Base-by-base conservation (phyloP, 2,888 invertebrate genomes). In the Tridacna crocea region DNA sequence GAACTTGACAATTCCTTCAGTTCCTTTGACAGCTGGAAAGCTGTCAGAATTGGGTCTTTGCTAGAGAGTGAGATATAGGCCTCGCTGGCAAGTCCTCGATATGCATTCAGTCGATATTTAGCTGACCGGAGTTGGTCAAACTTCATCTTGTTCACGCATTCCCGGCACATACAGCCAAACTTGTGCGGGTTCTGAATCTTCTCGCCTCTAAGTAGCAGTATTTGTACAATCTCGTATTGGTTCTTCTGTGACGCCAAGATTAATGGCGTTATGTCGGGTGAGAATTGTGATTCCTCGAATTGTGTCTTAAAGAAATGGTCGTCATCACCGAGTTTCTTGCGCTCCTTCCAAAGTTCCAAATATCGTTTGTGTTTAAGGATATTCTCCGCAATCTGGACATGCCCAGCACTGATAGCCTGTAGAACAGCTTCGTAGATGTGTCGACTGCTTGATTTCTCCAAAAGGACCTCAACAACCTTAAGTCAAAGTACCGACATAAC, bases 111-210 rank as follows among this genome's bases (percentile, higher is more conserved):
- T 26, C 94, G 87, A 36, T 92, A 92, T 78, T 92, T 93, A 15
- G 94, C 94, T 65, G 93, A 91, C n/a, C 93, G 89, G 15, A 94
- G 88, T 78, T 92, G 93, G 83, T 94, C 94, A 74, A 92, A 92
- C 81, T 91, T 91, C 85, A 91, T 89, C 79, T 91, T 91, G 80
- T 91, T 92, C 8, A 88, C 80, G 81, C 93, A 93, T 79, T 92
- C 92, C 61, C 89, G 88, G 77, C 94, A 94, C 6, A 89, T 80
- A 73, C 94, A 94, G 58, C 91, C 87, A 74, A 91, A 92, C 82
- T 92, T 93, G 85, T 94, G 94, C 0, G 94, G 94, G 73, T 92
- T 92, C 46, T 89, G 90, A 48, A 94, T 94, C 17, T 85, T 85
- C 77, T 93, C 93, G 0, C 93, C 93, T 26, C 93, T 88, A 27